Percentiles rank a stretch among this genome's conserved stretches.
Evolutionary conservation across 2,888 invertebrate species (phyloP).

Genomic region (Cremastobaeus sp.): DNA sequence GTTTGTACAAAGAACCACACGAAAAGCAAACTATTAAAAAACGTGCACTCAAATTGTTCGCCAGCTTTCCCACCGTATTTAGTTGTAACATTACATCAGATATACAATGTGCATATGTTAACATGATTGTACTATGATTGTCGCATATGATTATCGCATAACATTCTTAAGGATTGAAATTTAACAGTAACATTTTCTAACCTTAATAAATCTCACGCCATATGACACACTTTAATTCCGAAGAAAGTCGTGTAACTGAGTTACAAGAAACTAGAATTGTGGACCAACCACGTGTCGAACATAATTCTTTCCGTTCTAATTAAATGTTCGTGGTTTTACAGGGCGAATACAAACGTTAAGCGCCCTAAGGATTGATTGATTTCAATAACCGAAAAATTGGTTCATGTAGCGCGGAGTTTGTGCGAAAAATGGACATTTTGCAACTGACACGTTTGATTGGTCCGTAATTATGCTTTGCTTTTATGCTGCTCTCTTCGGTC

Average conservation of each 20-base stretch:
- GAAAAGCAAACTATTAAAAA: slow-evolving; percentile 18
- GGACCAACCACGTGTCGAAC: slow-evolving; percentile 16
- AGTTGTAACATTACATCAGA: slow-evolving; percentile 18
- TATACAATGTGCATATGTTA: slow-evolving; percentile 48
- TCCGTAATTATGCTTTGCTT: too few relatives aligned
- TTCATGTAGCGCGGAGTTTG: too few relatives aligned
- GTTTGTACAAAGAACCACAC: not conserved
- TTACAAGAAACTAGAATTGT: too few relatives aligned
- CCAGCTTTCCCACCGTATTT: slow-evolving; percentile 3
- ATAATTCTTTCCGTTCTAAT: too few relatives aligned
- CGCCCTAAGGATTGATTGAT: too few relatives aligned
- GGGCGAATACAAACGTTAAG: too few relatives aligned
- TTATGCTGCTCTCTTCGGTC: too few relatives aligned
- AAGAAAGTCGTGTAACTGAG: slow-evolving; percentile 24
- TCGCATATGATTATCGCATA: slow-evolving; percentile 60
- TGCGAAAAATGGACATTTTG: too few relatives aligned
- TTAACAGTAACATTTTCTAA: slow-evolving; percentile 51
- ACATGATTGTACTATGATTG: slow-evolving; percentile 60
- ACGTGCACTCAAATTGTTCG: slow-evolving; percentile 16
- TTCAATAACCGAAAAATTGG: too few relatives aligned
- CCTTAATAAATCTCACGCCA: slow-evolving; percentile 37
- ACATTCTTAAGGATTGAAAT: slow-evolving; percentile 54
- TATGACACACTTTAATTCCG: slow-evolving; percentile 25
- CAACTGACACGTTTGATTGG: too few relatives aligned
- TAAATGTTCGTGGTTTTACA: too few relatives aligned